phyloP scores from a whole-genome alignment of 1,140 invertebrate species.

The Oscheius sp. region DNA sequence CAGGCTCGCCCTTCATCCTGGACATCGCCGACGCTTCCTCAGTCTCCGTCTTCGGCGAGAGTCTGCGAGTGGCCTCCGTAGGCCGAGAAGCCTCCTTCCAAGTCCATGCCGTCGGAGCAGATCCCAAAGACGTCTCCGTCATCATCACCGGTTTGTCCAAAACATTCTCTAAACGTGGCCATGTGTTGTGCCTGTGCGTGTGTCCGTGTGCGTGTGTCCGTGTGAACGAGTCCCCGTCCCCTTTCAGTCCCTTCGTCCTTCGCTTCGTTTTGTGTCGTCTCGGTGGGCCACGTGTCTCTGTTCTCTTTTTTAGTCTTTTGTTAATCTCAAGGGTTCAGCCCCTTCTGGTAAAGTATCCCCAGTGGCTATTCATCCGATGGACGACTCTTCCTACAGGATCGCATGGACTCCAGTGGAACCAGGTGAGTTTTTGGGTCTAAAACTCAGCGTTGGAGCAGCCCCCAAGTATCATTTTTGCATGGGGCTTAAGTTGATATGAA shows the following conservation, averaged over 20 bases:
- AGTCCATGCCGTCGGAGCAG: conserved; percentile 65
- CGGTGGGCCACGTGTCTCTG: background rate
- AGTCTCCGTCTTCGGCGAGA: conserved; percentile 69
- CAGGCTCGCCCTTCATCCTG: conserved; percentile 68
- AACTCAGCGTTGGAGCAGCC: too few species aligned
- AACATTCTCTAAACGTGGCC: background rate
- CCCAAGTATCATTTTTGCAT: too few species aligned
- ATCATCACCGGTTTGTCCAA: conserved; percentile 61
- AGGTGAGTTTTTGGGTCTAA: conserved; percentile 60
- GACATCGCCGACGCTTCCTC: conserved; percentile 64
- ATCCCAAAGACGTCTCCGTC: conserved; percentile 62
- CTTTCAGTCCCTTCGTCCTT: conserved; percentile 27
- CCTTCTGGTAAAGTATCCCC: conserved; percentile 61
- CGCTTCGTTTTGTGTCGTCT: conserved; percentile 16
- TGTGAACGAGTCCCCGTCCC: conserved; percentile 18
- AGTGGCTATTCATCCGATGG: conserved; percentile 56
- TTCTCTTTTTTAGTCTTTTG: conserved; percentile 2
- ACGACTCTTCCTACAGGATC: conserved; percentile 62
- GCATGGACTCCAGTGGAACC: conserved; percentile 69
- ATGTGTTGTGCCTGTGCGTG: conserved; percentile 32
- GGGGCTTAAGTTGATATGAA: too few species aligned
- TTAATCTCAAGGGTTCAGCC: conserved; percentile 50
- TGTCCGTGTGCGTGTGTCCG: conserved; percentile 18
- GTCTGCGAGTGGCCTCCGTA: conserved; percentile 69
- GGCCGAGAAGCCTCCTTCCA: conserved; percentile 69